These are phyloP conservation scores for Rhagoletis zephyria DNA, from an alignment of 1,140 invertebrate genomes.

Conservation along the genomic window DNA sequence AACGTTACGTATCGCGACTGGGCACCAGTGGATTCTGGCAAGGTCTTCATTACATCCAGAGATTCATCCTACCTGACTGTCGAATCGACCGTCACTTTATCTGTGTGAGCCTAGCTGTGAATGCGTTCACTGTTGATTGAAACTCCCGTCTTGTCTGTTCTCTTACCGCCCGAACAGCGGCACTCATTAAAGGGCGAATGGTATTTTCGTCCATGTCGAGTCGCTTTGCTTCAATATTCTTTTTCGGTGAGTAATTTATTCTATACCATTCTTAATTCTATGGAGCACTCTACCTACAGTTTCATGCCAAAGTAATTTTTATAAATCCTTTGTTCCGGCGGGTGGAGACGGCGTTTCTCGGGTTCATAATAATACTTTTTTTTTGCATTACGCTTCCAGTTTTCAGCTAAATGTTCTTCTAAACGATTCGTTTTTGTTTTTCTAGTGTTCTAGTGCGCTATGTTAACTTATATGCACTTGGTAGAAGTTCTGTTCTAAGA, in stretches of 20 bases:
- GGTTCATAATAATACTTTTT: slow-evolving; percentile 53
- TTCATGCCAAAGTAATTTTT: neutral
- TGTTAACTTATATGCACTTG: too few species aligned
- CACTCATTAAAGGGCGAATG: neutral
- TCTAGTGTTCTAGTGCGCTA: too few species aligned
- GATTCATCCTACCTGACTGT: neutral
- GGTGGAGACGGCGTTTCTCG: too few species aligned
- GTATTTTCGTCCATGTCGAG: neutral
- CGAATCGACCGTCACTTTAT: neutral
- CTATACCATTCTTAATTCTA: too few species aligned
- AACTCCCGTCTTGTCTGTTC: neutral
- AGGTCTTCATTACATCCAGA: neutral
- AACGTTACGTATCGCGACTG: neutral
- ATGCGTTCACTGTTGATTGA: neutral
- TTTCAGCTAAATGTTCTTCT: too few species aligned
- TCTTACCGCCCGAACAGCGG: neutral
- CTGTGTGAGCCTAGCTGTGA: neutral
- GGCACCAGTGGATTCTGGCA: neutral
- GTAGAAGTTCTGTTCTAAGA: too few species aligned
- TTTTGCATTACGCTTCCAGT: neutral
- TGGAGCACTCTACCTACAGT: neutral
- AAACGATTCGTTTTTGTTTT: too few species aligned
- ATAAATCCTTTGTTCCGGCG: too few species aligned
- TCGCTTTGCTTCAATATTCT: neutral
- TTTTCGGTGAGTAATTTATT: too few species aligned